Base-by-base conservation (phyloP, 2,888 invertebrate species). In the Orchesellides sinensis region DNA sequence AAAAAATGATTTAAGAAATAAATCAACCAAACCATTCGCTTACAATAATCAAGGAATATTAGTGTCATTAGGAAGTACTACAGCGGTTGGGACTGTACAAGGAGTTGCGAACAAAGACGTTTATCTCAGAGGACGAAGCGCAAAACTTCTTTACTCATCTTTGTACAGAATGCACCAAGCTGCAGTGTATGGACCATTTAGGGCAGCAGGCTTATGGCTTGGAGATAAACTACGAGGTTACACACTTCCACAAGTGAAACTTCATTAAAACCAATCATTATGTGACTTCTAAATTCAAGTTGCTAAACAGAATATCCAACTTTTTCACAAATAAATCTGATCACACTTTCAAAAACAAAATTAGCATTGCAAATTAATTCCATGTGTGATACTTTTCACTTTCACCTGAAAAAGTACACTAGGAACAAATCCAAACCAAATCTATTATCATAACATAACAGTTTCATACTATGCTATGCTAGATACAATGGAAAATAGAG, bases 121-220 rank as follows among this genome's bases (percentile, higher is more conserved):
- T n/a, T n/a, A 80, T 10, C 65, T 86, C 0, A 29, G 69, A 17
- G 84, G 84, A 29, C 21, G 79, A 21, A 72, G 68, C 23, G 86
- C 86, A 0, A 84, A 84, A 35, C n/a, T 72, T 14, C 45, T 86
- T 5, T 86, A 86, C 32, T 77, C 78, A 0, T 77, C 83, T n/a
- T 23, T 86, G n/a, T 86, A 86, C 65, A 47, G 86, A 29, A 82
- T 86, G 83, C 86, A 86, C 49, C 86, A 86, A 45, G 86, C 84
- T 6, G 83, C 72, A 6, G 14, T 83, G 0, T 83, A 84, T 61
- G 86, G 86, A 14, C 66, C 56, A 17, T 14, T 66, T 1, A 73
- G 66, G 47, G 74, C 78, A 1, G 35, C 32, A 0, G 14, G 56
- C 2, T 63, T 86, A 3, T 75, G 45, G 61, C 17, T 83, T 21